Percentiles rank a stretch among this genome's conserved stretches.
These are phyloP conservation scores for Picus viridis DNA, from an alignment of 2,797 vertebrate genomes.

Conservation along the genomic window DNA sequence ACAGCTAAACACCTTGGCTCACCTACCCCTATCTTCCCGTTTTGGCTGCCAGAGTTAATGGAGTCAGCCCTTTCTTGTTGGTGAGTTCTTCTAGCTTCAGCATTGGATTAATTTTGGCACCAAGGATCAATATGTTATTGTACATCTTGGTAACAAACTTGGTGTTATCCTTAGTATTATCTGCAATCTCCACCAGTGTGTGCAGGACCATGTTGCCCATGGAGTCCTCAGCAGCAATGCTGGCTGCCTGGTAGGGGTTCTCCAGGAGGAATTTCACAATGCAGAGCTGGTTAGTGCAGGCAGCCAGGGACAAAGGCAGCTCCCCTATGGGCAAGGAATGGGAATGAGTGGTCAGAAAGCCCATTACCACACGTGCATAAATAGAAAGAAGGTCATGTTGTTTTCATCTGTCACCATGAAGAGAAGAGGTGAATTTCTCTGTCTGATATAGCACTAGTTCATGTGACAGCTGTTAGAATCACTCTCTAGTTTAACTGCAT, in stretches of 20 bases:
- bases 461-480: background rate
- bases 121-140: constrained; percentile 85
- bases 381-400: background rate
- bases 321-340: constrained; percentile 81
- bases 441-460: background rate
- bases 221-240: constrained; percentile 81
- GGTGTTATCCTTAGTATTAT: constrained; percentile 89
- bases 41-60: constrained; percentile 90
- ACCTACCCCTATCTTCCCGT: constrained; percentile 90
- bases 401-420: background rate
- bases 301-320: constrained; percentile 92
- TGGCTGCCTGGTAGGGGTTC: constrained; percentile 82
- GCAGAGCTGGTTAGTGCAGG: constrained; percentile 93
- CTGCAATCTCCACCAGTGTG: constrained; percentile 89
- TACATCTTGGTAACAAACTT: constrained; percentile 92
- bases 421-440: background rate
- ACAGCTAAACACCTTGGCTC: background rate
- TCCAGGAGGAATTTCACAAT: constrained; percentile 90
- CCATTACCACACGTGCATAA: background rate
- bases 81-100: constrained; percentile 86
- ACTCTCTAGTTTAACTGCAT: background rate
- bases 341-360: background rate
- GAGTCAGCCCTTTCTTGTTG: constrained; percentile 87
- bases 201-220: constrained; percentile 93
- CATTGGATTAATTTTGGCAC: constrained; percentile 79